A percentile compares a stretch with the other conserved stretches of the same genome.
Evolutionary conservation across 2,113 vertebrate genomes (phyloP).

Genomic region (Rallus limicola): DNA sequence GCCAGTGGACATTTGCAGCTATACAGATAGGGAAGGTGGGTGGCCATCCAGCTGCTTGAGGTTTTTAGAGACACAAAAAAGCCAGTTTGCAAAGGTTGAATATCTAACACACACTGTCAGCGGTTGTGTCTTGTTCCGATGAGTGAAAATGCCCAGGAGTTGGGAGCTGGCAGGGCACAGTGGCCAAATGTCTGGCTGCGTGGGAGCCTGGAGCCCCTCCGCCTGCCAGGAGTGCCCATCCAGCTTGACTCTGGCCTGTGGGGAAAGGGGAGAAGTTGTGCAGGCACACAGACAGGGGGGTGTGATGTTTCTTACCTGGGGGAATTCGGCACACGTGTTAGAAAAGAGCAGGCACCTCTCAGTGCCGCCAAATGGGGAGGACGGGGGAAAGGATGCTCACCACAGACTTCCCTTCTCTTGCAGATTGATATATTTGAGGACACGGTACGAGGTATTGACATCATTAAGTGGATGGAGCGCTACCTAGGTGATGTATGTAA

Average conservation of each 20-base stretch:
- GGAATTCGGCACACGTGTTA: background rate
- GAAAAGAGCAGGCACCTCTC: background rate
- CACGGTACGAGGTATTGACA: slow-evolving; percentile 86
- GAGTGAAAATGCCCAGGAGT: background rate
- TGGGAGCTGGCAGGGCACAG: background rate
- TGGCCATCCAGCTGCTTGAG: background rate
- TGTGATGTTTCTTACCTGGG: background rate
- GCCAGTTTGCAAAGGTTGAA: background rate
- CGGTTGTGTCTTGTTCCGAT: background rate
- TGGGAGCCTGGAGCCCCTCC: background rate
- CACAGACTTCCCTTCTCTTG: background rate
- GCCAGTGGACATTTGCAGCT: background rate
- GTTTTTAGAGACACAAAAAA: background rate
- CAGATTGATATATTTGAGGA: slow-evolving; percentile 95
- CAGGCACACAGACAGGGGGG: no score
- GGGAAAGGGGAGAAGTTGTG: background rate
- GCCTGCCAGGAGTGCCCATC: background rate
- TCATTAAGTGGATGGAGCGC: slow-evolving; percentile 95
- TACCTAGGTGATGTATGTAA: slow-evolving; percentile 91
- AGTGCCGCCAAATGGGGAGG: background rate
- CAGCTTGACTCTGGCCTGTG: background rate
- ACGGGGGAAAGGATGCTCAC: background rate
- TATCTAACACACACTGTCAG: background rate
- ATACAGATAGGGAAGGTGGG: background rate
- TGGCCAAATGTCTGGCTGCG: rapidly evolving